Conservation (phyloP, 1,140 invertebrate species). For the Drosophila auraria region DNA sequence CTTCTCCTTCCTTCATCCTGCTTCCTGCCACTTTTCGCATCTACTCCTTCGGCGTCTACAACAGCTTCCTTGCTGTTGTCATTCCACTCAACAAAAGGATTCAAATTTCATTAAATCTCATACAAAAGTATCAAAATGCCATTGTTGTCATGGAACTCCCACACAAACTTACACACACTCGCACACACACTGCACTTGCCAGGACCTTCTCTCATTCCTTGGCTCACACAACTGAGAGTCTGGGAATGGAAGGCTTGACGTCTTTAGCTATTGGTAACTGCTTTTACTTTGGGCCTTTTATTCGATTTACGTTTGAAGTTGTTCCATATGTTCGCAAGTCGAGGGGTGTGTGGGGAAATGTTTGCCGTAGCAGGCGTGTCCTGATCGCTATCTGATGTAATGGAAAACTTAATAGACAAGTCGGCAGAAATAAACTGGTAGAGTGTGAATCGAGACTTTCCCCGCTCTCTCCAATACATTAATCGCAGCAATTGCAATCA, state of each 20-base stretch:
- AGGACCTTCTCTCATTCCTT: conserved; percentile 24
- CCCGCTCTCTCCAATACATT: conserved; percentile 1
- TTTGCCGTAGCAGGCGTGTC: conserved; percentile 37
- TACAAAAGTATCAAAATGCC: conserved; percentile 84
- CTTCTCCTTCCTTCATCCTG: conserved; percentile 22
- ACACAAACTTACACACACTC: conserved; percentile 19
- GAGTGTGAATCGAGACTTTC: background rate
- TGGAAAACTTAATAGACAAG: conserved; percentile 77
- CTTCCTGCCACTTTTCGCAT: conserved; percentile 33
- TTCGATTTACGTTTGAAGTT: conserved; percentile 82
- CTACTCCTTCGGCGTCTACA: conserved; percentile 29
- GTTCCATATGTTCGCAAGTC: conserved; percentile 33
- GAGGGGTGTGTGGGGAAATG: conserved; percentile 2
- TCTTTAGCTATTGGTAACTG: conserved; percentile 73
- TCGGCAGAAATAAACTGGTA: conserved; percentile 11
- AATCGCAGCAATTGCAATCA: conserved; percentile 47
- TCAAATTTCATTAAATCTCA: conserved; percentile 84
- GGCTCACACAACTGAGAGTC: background rate
- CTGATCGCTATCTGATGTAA: conserved; percentile 72
- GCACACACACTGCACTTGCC: conserved; percentile 34
- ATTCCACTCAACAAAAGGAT: conserved; percentile 81
- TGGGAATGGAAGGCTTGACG: conserved; percentile 51
- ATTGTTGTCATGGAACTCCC: conserved; percentile 72
- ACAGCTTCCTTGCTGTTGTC: conserved; percentile 60
- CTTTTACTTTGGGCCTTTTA: conserved; percentile 80